Percentiles rank a stretch among this genome's conserved stretches.
Conservation (phyloP, 2,797 vertebrate genomes). For the Eurystomus glaucurus region DNA sequence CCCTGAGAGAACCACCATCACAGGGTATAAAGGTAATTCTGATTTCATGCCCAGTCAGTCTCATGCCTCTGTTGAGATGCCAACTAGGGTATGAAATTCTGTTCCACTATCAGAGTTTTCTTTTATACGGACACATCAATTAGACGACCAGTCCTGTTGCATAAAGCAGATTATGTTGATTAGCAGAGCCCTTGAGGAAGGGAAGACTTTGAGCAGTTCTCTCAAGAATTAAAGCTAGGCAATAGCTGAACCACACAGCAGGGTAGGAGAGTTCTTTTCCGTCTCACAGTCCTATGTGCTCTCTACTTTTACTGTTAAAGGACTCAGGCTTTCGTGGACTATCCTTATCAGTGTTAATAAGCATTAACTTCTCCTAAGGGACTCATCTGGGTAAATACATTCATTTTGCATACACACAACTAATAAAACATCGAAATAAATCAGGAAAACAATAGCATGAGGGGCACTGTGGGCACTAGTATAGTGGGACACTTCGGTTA, state of each 20-base stretch:
- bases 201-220: neutral
- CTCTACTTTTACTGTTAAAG: neutral
- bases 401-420: neutral
- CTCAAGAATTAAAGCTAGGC: neutral
- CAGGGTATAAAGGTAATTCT: neutral
- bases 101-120: neutral
- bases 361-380: neutral
- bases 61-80: neutral
- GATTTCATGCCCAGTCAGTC: neutral
- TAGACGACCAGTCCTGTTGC: neutral
- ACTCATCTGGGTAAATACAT: neutral
- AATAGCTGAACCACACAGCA: neutral
- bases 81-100: neutral
- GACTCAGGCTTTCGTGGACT: neutral
- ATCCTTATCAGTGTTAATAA: neutral
- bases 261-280: neutral
- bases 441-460: neutral
- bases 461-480: neutral
- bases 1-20: neutral
- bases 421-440: neutral
- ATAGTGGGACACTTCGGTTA: neutral
- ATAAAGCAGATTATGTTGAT: conserved; percentile 33
- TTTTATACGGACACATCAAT: neutral
- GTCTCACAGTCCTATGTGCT: neutral
- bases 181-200: conserved; percentile 17